Evolutionary conservation across 2,888 invertebrate genomes (phyloP).

Genomic region (Lycocerus yunnanus): DNA sequence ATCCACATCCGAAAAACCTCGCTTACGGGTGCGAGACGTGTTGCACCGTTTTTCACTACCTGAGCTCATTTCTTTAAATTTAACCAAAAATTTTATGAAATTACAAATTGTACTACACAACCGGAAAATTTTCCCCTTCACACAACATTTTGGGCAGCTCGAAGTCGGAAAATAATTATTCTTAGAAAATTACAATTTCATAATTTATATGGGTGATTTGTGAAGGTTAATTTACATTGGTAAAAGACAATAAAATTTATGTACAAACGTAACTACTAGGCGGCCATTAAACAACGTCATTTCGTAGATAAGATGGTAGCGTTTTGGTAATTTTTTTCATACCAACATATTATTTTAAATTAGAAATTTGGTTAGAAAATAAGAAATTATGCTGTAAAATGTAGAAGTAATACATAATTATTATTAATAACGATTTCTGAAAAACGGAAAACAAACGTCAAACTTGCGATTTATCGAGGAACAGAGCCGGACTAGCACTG

Average conservation of each 20-base stretch:
- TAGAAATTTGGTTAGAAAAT: too few species aligned
- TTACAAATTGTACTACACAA: neutral
- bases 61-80: conserved; percentile 14
- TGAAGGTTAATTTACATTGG: neutral
- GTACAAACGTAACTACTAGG: neutral
- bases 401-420: too few species aligned
- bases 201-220: neutral
- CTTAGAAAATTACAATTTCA: neutral
- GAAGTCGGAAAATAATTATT: neutral
- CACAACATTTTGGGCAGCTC: neutral
- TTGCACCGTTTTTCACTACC: conserved; percentile 13
- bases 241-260: neutral
- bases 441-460: too few species aligned
- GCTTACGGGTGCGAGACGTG: conserved; percentile 42
- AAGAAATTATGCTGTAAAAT: too few species aligned
- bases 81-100: neutral
- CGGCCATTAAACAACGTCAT: neutral
- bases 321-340: neutral
- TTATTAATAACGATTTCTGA: too few species aligned
- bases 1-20: conserved; percentile 38
- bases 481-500: too few species aligned
- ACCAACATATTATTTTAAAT: neutral
- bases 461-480: too few species aligned
- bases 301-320: neutral
- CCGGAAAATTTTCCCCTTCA: neutral